A percentile compares a stretch with the other conserved stretches of the same genome.
Conservation (phyloP, 2,113 vertebrate genomes). For the Phyllopteryx taeniolatus region DNA sequence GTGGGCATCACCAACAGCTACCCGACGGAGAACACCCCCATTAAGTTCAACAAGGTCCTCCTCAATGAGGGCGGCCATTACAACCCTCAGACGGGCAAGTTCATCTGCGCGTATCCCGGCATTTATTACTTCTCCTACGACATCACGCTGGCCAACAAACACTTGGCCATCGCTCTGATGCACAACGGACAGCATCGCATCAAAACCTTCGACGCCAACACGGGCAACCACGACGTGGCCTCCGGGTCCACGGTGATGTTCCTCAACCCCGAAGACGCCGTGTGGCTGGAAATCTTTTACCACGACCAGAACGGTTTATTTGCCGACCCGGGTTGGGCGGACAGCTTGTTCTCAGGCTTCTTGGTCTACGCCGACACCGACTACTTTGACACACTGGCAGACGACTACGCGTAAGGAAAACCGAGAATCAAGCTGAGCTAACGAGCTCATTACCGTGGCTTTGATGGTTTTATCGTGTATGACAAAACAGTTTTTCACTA, state of each 20-base stretch:
- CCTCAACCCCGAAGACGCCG: slow-evolving; percentile 92
- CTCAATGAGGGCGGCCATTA: slow-evolving; percentile 93
- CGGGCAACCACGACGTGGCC: slow-evolving; percentile 93
- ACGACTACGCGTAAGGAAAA: slow-evolving; percentile 74
- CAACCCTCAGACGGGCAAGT: slow-evolving; percentile 90
- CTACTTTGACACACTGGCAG: slow-evolving; percentile 88
- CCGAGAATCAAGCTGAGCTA: neutral
- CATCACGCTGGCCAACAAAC: slow-evolving; percentile 95
- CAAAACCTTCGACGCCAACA: slow-evolving; percentile 96
- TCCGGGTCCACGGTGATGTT: slow-evolving; percentile 91
- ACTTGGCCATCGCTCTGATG: slow-evolving; percentile 91
- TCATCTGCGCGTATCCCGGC: slow-evolving; percentile 91
- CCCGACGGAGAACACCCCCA: slow-evolving; percentile 85
- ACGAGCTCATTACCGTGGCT: slow-evolving; percentile 13
- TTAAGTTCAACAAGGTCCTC: slow-evolving; percentile 94
- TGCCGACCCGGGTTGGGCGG: slow-evolving; percentile 90
- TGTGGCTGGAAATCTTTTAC: slow-evolving; percentile 98
- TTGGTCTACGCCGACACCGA: slow-evolving; percentile 91
- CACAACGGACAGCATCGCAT: slow-evolving; percentile 92
- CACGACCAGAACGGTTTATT: slow-evolving; percentile 94
- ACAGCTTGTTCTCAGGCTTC: slow-evolving; percentile 97
- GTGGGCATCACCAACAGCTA: slow-evolving; percentile 96
- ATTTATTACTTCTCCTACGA: slow-evolving; percentile 97
- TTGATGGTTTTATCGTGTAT: neutral
- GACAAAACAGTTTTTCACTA: neutral